Evolutionary conservation across 2,888 invertebrate species (phyloP).

Genomic region (Psylliodes chrysocephalus): DNA sequence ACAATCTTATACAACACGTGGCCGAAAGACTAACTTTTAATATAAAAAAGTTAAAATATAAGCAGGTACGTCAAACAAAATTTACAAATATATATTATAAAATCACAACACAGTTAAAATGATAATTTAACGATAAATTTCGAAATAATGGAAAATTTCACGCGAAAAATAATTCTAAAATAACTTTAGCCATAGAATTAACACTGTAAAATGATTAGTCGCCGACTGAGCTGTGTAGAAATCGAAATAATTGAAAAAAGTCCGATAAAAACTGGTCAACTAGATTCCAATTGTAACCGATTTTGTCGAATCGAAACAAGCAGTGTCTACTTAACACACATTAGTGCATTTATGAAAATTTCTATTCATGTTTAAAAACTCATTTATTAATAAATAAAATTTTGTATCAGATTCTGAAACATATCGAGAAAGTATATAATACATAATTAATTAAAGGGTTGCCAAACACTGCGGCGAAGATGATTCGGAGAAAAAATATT

Average conservation of each 20-base stretch:
- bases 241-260: neutral
- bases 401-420: too few relatives aligned
- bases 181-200: neutral
- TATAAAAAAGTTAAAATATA: constrained; percentile 8
- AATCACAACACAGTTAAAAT: constrained; percentile 10
- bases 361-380: too few relatives aligned
- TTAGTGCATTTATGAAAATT: too few relatives aligned
- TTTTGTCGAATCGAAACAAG: neutral
- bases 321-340: too few relatives aligned
- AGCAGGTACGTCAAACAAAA: constrained; percentile 2
- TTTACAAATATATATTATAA: constrained; percentile 4
- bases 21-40: constrained; percentile 1
- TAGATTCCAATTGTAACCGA: constrained; percentile 1
- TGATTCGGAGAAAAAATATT: too few relatives aligned
- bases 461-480: too few relatives aligned
- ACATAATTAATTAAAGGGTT: too few relatives aligned
- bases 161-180: constrained; percentile 12
- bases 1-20: constrained; percentile 8
- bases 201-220: constrained; percentile 12
- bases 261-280: neutral
- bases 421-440: too few relatives aligned
- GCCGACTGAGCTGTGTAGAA: neutral
- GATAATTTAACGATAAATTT: constrained; percentile 1
- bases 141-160: neutral
- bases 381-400: too few relatives aligned